Evolutionary conservation across 1,140 invertebrate genomes (phyloP).

Genomic region (Cepaea nemoralis): DNA sequence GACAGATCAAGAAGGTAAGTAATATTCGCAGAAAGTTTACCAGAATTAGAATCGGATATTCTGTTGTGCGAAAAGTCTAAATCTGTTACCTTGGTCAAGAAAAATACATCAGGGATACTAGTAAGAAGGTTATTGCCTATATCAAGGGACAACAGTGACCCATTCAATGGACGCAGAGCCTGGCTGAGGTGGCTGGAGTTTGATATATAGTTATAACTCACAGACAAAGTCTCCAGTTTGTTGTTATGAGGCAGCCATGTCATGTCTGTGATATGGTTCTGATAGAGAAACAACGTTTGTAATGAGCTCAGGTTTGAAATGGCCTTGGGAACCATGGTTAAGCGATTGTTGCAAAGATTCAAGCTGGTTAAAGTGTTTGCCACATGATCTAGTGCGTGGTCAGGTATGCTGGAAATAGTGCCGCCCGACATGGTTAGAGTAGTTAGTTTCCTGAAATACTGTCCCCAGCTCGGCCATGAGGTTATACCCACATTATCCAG

Average conservation of each 20-base stretch:
- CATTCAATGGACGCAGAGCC: not conserved
- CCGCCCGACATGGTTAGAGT: not conserved
- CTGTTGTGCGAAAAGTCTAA: not conserved
- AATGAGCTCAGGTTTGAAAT: not conserved
- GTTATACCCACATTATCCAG: not conserved
- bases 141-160: not conserved
- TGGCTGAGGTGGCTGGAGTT: not conserved
- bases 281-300: not conserved
- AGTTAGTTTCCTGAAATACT: not conserved
- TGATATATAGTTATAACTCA: not conserved
- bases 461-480: not conserved
- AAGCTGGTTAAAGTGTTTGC: not conserved
- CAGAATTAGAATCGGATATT: not conserved
- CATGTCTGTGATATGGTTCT: not conserved
- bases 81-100: not conserved
- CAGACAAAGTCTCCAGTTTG: not conserved
- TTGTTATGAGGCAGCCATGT: not conserved
- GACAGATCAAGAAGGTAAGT: not conserved
- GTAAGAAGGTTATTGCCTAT: not conserved
- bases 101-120: not conserved
- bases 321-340: not conserved
- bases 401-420: not conserved
- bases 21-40: not conserved
- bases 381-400: not conserved
- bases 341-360: not conserved